phyloP scores from a whole-genome alignment of 2,113 vertebrate genomes.

The Pachypanchax playfairii region DNA sequence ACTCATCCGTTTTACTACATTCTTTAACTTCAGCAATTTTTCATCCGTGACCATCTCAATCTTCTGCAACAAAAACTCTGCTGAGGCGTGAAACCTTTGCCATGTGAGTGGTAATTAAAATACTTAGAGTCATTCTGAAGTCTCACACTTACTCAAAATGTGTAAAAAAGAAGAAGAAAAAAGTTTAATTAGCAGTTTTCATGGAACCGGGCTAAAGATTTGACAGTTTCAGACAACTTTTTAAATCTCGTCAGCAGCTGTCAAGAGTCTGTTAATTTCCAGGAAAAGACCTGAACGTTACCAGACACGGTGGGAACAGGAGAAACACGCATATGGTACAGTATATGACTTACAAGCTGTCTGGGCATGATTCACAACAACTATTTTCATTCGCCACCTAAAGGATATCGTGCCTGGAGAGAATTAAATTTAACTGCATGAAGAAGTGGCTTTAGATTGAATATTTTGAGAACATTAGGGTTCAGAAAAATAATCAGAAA shows the following conservation, averaged over 20 bases:
- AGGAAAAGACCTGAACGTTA: background rate
- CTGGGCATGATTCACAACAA: background rate
- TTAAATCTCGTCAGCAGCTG: slow-evolving; percentile 3
- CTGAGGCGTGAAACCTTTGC: slow-evolving; percentile 44
- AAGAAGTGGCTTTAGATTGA: no score
- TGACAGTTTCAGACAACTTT: slow-evolving; percentile 20
- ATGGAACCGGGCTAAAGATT: slow-evolving; percentile 22
- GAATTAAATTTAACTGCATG: background rate
- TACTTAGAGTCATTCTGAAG: slow-evolving; percentile 33
- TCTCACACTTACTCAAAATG: slow-evolving; percentile 19
- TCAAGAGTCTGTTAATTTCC: background rate
- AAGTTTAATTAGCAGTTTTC: slow-evolving; percentile 43
- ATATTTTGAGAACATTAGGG: background rate
- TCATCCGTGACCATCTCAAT: slow-evolving; percentile 65
- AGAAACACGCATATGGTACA: background rate
- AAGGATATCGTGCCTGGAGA: background rate
- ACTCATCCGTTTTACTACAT: slow-evolving; percentile 50
- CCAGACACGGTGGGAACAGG: background rate
- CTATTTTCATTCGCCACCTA: background rate
- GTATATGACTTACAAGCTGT: background rate
- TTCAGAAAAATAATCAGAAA: background rate
- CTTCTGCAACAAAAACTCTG: slow-evolving; percentile 55
- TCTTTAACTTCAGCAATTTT: slow-evolving; percentile 63
- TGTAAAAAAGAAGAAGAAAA: slow-evolving; percentile 23
- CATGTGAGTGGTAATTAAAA: slow-evolving; percentile 64